Evolutionary conservation across 2,113 vertebrate genomes (phyloP).

Genomic region (Serilophus lunatus): DNA sequence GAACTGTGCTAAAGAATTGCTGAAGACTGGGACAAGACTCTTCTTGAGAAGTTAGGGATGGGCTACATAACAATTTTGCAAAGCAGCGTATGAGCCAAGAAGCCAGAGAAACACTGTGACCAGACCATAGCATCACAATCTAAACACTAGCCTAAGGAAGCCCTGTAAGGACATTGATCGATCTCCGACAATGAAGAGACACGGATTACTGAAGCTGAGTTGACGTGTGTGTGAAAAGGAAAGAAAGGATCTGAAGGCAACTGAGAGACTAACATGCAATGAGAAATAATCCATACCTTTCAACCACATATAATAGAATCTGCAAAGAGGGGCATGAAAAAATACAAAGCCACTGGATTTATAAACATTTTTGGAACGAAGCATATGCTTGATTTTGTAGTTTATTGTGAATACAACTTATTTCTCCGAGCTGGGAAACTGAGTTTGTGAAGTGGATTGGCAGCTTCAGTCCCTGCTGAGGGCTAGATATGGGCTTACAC

Average conservation of each 20-base stretch:
- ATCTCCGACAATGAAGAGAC: not conserved
- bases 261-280: not conserved
- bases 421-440: not conserved
- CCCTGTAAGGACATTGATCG: not conserved
- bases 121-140: not conserved
- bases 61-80: not conserved
- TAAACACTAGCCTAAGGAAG: not conserved
- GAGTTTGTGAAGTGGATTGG: not conserved
- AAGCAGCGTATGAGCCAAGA: not conserved
- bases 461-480: not conserved
- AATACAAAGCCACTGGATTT: not conserved
- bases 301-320: not conserved
- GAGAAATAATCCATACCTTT: not conserved
- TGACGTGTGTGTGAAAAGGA: not conserved
- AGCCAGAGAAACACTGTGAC: not conserved
- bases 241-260: not conserved
- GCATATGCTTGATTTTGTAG: not conserved
- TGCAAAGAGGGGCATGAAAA: not conserved
- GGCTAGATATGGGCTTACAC: not conserved
- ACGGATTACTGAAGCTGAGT: not conserved
- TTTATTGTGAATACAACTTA: not conserved
- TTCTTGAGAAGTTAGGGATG: not conserved
- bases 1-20: not conserved
- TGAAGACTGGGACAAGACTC: not conserved
- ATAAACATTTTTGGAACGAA: not conserved